Conservation (phyloP, 2,888 invertebrate genomes). For the Biston betularia region DNA sequence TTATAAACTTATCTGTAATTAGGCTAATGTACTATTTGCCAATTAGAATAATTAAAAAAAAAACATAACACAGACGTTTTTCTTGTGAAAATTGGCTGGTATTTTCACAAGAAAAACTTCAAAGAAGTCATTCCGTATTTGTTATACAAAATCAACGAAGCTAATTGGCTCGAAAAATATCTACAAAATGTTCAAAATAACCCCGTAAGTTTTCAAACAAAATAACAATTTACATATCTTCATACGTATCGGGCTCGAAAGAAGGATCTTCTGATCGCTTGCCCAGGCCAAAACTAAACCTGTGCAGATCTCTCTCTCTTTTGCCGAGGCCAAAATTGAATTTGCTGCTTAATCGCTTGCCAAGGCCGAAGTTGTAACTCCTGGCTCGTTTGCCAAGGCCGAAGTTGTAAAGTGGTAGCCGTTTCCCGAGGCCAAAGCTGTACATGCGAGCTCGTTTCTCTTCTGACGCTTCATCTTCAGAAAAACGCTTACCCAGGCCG, state of each 20-base stretch:
- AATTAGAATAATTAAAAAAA: constrained; percentile 25
- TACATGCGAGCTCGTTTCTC: constrained; percentile 76
- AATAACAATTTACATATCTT: constrained; percentile 65
- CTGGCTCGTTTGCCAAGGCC: constrained; percentile 81
- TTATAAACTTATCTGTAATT: neutral
- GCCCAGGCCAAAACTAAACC: constrained; percentile 86
- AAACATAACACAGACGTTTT: constrained; percentile 36
- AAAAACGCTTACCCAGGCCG: constrained; percentile 89
- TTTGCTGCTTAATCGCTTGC: constrained; percentile 80
- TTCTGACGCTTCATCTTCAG: constrained; percentile 65
- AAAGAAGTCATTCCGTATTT: neutral
- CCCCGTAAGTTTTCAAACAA: constrained; percentile 55
- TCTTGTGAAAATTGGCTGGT: constrained; percentile 74
- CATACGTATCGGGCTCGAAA: constrained; percentile 65
- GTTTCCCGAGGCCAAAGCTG: constrained; percentile 80
- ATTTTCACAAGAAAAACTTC: constrained; percentile 64
- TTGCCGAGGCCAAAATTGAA: constrained; percentile 87
- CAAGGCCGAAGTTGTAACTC: constrained; percentile 85
- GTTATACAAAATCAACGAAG: neutral
- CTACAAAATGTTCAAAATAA: constrained; percentile 41
- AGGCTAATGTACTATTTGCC: neutral
- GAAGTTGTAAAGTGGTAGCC: constrained; percentile 79
- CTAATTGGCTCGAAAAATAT: constrained; percentile 31
- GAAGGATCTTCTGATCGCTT: constrained; percentile 75
- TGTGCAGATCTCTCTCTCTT: constrained; percentile 79